These are phyloP conservation scores for Pedionomus torquatus DNA, from an alignment of 2,113 vertebrate genomes.

Conservation along the genomic window DNA sequence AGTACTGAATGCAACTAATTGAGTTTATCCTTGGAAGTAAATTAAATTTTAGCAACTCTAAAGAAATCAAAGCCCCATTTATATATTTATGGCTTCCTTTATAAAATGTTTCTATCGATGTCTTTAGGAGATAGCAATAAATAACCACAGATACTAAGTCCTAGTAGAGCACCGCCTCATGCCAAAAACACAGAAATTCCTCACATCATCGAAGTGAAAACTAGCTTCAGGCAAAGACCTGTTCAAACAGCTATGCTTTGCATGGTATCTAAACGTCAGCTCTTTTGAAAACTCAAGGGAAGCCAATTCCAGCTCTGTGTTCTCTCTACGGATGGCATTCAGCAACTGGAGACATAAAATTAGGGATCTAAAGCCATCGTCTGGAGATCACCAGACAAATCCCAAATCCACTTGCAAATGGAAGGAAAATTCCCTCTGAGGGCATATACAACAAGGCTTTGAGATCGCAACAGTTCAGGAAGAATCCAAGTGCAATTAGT, in stretches of 20 bases:
- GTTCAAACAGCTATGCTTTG: background rate
- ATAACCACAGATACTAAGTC: conserved; percentile 11
- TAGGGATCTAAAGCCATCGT: background rate
- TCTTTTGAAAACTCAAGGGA: conserved; percentile 18
- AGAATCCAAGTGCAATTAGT: background rate
- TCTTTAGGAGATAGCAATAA: background rate
- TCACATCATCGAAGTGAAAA: conserved; percentile 4
- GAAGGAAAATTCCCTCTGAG: background rate
- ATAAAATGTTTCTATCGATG: background rate
- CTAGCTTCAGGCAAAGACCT: conserved; percentile 23
- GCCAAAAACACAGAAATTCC: conserved; percentile 4
- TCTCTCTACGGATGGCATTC: background rate
- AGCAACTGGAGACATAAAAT: background rate
- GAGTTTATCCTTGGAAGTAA: conserved; percentile 49
- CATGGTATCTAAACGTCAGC: background rate
- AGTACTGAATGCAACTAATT: background rate
- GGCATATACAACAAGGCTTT: background rate
- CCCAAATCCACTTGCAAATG: background rate
- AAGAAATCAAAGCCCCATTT: conserved; percentile 48
- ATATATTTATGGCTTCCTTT: conserved; percentile 49
- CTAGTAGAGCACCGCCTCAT: background rate
- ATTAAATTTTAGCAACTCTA: conserved; percentile 53
- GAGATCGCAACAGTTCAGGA: background rate
- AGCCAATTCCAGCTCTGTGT: background rate
- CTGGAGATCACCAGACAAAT: background rate